These are phyloP conservation scores for Peromyscus melanophrys DNA, from an alignment of 2,797 vertebrate species.

Conservation along the genomic window DNA sequence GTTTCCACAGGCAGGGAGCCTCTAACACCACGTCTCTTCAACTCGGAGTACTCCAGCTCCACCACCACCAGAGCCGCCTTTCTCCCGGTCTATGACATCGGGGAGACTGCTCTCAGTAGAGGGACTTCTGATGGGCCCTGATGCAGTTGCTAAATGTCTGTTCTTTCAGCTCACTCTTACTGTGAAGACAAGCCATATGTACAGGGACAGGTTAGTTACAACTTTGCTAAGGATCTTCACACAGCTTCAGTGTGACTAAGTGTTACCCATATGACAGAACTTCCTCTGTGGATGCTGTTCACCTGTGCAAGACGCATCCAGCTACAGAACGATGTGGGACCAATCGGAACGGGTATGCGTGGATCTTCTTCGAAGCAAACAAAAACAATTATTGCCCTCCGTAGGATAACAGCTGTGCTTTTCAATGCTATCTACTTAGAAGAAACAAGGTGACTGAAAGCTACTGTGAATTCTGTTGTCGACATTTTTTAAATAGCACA, in stretches of 20 bases:
- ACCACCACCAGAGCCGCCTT: background rate
- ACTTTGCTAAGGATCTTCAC: slow-evolving; percentile 44
- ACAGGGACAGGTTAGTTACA: slow-evolving; percentile 46
- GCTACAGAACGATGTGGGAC: background rate
- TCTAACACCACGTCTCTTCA: background rate
- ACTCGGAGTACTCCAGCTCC: too few relatives aligned
- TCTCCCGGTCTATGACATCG: background rate
- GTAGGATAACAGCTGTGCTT: slow-evolving; percentile 39
- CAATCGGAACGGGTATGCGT: background rate
- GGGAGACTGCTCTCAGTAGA: background rate
- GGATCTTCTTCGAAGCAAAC: slow-evolving; percentile 39
- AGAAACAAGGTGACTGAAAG: background rate
- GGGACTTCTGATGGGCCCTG: background rate
- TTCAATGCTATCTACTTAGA: slow-evolving; percentile 31
- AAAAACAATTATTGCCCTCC: slow-evolving; percentile 11
- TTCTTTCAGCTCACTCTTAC: background rate
- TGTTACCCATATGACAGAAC: background rate
- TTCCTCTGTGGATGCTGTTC: background rate
- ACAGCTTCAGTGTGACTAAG: slow-evolving; percentile 24
- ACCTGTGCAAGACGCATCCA: slow-evolving; percentile 7
- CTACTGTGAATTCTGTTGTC: background rate
- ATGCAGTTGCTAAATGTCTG: background rate
- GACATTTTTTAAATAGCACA: background rate
- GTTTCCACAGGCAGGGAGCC: background rate
- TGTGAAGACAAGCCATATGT: slow-evolving; percentile 43